Evolutionary conservation across 2,888 invertebrate genomes (phyloP), one percentile per base, ranked within the genome.

Genomic region (Salticus scenicus): DNA sequence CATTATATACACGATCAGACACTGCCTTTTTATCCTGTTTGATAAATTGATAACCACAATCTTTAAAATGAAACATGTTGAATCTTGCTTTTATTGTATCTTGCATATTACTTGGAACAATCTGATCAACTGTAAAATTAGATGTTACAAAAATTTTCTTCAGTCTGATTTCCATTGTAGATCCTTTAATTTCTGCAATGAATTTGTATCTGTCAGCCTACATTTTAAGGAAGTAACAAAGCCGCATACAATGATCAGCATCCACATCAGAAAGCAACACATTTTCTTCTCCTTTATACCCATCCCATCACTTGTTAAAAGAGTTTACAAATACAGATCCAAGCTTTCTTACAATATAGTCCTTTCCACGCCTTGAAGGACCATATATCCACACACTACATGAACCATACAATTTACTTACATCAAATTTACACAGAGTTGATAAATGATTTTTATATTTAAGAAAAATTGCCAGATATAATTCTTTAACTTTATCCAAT

Each of bases 321-420:
- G 0, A 0, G 12, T 70, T 70, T 0, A 41, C 0, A 27, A 2
- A 70, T 0, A 42, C 24, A 41, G 8, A 1, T 5, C n/a, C 28
- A 1, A 70, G 2, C n/a, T 20, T 0, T 1, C 24, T 14, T 7
- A 70, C 70, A 27, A 14, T 0, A 4, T 1, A 42, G 27, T 42
- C 70, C 17, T 70, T 70, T 10, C 41, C 70, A 27, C 42, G 24
- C 1, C 42, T 20, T 20, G 41, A 42, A 7, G 70, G 70, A 24
- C 70, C 70, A 42, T 27, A 63, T 12, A 73, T 20, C 73, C 73
- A 57, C 14, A 73, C 57, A 24, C 64, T 64, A 41, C 74, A 74
- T 0, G 64, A 37, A 5, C 14, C 27, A 0, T 20, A 12, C 27
- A 74, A 64, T 5, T 74, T 41, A 0, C 0, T 0, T 4, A 17